Evolutionary conservation across 2,797 vertebrate genomes (phyloP).

Genomic region (Aselliscus stoliczkanus): DNA sequence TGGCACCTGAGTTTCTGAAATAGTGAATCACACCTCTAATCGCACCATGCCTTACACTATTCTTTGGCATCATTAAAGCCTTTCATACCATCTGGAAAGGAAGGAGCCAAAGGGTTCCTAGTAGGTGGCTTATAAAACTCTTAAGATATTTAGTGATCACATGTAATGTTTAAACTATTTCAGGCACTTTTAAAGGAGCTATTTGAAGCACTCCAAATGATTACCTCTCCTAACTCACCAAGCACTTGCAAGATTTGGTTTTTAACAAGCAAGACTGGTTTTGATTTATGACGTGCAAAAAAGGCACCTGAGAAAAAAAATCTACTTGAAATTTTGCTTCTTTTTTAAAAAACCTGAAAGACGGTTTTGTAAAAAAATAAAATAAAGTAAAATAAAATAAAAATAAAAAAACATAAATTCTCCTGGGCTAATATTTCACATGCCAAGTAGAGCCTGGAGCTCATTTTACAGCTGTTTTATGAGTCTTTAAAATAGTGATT

Average conservation of each 20-base stretch:
- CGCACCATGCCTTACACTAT: not conserved
- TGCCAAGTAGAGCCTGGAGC: conserved; percentile 26
- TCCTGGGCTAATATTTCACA: conserved; percentile 51
- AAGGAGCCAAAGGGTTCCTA: conserved; percentile 53
- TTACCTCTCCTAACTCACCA: conserved; percentile 44
- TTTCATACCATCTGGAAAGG: conserved; percentile 52
- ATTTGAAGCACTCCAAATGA: conserved; percentile 49
- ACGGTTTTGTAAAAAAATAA: conserved; percentile 29
- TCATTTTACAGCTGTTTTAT: conserved; percentile 60
- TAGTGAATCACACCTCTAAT: conserved; percentile 16
- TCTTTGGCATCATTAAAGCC: conserved; percentile 26
- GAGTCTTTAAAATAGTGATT: conserved; percentile 51
- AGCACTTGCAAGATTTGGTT: conserved; percentile 25
- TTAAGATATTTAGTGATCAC: conserved; percentile 51
- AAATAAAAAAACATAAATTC: conserved; percentile 29
- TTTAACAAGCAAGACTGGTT: conserved; percentile 55
- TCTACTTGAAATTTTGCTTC: conserved; percentile 46
- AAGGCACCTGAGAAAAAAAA: conserved; percentile 23
- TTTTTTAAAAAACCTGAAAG: conserved; percentile 47
- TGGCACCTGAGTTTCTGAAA: conserved; percentile 10
- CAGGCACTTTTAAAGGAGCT: conserved; percentile 38
- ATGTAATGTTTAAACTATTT: conserved; percentile 67
- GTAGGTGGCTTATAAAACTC: conserved; percentile 63
- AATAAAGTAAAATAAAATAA: conserved; percentile 8
- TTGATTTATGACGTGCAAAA: conserved; percentile 62